Base-by-base conservation (phyloP, 2,113 vertebrate genomes). In the Perca schrenkii region DNA sequence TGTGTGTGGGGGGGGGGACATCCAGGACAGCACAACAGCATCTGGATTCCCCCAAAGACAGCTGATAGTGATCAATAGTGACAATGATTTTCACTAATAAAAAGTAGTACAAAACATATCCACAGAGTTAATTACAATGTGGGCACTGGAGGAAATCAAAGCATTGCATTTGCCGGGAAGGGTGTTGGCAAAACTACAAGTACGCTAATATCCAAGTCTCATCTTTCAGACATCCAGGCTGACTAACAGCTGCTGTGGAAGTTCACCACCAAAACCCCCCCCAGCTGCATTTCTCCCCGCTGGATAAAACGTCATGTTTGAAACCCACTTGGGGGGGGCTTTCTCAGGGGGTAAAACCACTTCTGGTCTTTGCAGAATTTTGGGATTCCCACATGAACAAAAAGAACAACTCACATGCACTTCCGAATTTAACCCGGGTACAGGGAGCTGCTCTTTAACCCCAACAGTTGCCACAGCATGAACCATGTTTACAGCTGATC, bases 211-310 rank as follows among this genome's bases (percentile, higher is more conserved):
- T 85, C 57, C 72, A 72, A 83, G 87, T 88, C 57, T 93, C 92
- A 89, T 79, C 84, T 94, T 91, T 91, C 92, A 89, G 73, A 74
- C 74, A 84, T 84, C 28, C 77, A 74, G 80, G 60, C 77, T 53
- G 73, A 79, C 56, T 63, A 83, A 87, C 92, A 94, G 90, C 93
- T 94, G 93, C 83, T 89, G 82, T 60, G 74, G 73, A 86, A 69
- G 83, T 82, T 87, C 46, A 87, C 71, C 47, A 87, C 78, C 64
- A 73, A 83, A 80, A 73, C 79, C 34, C 4, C 31, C 53, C 65
- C 62, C 71, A 81, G 89, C 84, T 89, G 86, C 69, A 80, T 57
- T 86, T 87, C 66, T 82, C 71, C 71, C 65, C 50, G 60, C 57
- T 62, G 79, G 75, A 79, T 40, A 47, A 79, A 76, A 67, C 15